Evolutionary conservation across 2,797 vertebrate genomes (phyloP).

Genomic region (Phoebastria nigripes): DNA sequence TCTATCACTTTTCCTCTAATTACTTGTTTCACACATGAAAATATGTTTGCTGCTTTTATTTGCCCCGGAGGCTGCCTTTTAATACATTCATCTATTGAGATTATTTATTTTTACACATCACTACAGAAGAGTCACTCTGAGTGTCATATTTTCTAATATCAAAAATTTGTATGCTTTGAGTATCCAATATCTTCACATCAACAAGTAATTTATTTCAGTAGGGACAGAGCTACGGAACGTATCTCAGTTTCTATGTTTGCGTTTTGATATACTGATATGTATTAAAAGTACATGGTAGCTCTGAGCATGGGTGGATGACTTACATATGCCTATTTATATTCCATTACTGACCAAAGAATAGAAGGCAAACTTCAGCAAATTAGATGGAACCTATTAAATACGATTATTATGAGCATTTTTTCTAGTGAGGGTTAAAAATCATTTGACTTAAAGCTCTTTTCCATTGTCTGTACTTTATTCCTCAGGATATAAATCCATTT

Average conservation of each 20-base stretch:
- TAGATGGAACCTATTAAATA: conserved; percentile 50
- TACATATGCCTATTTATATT: conserved; percentile 18
- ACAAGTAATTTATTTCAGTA: conserved; percentile 48
- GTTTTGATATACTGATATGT: conserved; percentile 9
- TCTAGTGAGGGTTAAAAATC: conserved; percentile 64
- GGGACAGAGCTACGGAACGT: neutral
- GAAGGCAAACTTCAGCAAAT: conserved; percentile 50
- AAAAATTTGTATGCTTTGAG: conserved; percentile 31
- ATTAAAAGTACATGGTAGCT: conserved; percentile 26
- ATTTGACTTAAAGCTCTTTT: conserved; percentile 67
- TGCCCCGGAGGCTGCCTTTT: conserved; percentile 27
- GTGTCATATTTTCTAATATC: conserved; percentile 14
- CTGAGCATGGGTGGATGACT: neutral
- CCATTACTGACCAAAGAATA: conserved; percentile 1
- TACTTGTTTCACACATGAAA: conserved; percentile 52
- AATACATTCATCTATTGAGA: conserved; percentile 32
- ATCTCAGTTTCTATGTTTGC: neutral
- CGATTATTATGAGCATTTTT: conserved; percentile 52
- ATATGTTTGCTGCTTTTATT: conserved; percentile 33
- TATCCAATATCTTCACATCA: conserved; percentile 38
- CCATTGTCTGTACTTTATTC: conserved; percentile 67
- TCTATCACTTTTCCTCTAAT: conserved; percentile 44
- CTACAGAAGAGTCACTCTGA: conserved; percentile 2
- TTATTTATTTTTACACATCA: conserved; percentile 43
- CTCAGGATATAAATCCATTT: conserved; percentile 75